phyloP scores from a whole-genome alignment of 2,113 vertebrate genomes.

The Rhea pennata region DNA sequence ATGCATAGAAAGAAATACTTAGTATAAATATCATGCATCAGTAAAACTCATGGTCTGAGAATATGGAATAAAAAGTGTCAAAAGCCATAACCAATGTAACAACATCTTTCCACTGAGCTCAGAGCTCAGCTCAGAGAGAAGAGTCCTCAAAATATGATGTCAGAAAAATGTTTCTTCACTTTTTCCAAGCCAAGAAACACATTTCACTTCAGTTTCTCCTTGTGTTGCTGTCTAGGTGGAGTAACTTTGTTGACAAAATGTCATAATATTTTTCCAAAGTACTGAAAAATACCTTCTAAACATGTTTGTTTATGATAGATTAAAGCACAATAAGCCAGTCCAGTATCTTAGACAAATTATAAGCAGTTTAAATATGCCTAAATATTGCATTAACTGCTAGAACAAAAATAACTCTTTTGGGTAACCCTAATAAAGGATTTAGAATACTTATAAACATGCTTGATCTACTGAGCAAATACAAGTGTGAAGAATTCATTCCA shows the following conservation, averaged over 20 bases:
- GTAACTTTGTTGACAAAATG: neutral
- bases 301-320: neutral
- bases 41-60: neutral
- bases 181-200: neutral
- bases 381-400: neutral
- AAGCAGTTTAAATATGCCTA: neutral
- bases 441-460: neutral
- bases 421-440: neutral
- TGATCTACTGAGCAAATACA: neutral
- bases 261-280: neutral
- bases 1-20: neutral
- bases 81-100: neutral
- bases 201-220: neutral
- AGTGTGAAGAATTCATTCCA: neutral
- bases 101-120: neutral
- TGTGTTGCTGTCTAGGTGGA: neutral
- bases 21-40: neutral
- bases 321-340: neutral
- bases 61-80: neutral
- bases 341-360: neutral
- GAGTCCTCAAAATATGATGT: neutral
- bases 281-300: constrained; percentile 5
- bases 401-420: neutral
- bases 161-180: neutral
- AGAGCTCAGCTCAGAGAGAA: neutral